Conservation (phyloP, 2,888 invertebrate species). For the Zhuqinia jingwanae region DNA sequence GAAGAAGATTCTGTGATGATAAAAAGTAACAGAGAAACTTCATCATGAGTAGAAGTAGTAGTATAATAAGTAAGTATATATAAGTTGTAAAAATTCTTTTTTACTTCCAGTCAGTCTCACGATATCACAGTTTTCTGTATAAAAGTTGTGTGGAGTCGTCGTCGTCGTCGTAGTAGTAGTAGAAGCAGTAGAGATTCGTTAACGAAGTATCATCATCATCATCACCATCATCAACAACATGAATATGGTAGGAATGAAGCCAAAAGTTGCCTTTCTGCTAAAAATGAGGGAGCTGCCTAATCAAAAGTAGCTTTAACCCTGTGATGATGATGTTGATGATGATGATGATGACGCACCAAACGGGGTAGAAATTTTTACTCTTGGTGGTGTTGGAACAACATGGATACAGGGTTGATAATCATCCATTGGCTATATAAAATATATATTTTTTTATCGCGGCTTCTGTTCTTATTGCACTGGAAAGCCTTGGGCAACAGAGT, state of each 20-base stretch:
- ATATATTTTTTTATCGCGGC: conserved; percentile 22
- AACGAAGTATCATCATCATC: conserved; percentile 62
- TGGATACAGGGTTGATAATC: conserved; percentile 14
- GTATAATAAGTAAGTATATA: not conserved
- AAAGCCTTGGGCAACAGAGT: conserved; percentile 54
- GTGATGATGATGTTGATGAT: no score
- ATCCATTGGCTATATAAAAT: conserved; percentile 14
- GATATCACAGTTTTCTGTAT: conserved; percentile 30
- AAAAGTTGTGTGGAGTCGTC: not conserved
- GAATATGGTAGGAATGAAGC: conserved; percentile 34
- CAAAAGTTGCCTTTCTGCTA: conserved; percentile 67
- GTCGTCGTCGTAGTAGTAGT: not conserved
- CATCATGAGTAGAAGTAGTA: not conserved
- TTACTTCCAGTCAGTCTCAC: conserved; percentile 63
- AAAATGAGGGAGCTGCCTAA: conserved; percentile 63
- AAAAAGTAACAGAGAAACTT: conserved; percentile 47
- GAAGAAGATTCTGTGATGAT: conserved; percentile 38
- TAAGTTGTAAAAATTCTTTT: conserved; percentile 61
- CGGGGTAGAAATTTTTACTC: conserved; percentile 20
- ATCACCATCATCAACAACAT: not conserved
- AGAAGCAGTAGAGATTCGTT: conserved; percentile 60
- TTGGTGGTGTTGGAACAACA: not conserved
- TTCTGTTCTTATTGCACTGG: conserved; percentile 39
- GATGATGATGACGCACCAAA: no score
- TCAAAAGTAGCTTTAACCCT: conserved; percentile 61